Conservation (phyloP, 2,797 vertebrate genomes). For the Diglossa cyanea region DNA sequence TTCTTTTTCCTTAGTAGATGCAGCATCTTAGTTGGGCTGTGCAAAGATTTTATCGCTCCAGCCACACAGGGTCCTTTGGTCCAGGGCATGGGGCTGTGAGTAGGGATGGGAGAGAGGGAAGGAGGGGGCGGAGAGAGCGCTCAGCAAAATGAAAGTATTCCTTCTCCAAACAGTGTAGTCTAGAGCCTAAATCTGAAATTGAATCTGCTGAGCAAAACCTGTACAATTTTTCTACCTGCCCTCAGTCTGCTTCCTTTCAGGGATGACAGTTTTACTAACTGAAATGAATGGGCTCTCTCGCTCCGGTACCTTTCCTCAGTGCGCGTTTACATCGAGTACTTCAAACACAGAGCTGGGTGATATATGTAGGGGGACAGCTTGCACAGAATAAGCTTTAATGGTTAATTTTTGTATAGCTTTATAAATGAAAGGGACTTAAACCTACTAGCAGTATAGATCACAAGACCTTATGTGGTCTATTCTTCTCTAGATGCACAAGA, state of each 20-base stretch:
- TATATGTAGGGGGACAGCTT: conserved; percentile 44
- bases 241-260: conserved; percentile 73
- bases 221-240: conserved; percentile 72
- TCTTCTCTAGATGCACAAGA: conserved; percentile 56
- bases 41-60: conserved; percentile 52
- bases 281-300: conserved; percentile 77
- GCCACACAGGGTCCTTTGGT: conserved; percentile 49
- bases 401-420: conserved; percentile 55
- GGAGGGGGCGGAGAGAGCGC: conserved; percentile 5
- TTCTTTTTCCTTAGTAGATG: conserved; percentile 15
- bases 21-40: conserved; percentile 29
- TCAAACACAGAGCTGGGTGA: conserved; percentile 64
- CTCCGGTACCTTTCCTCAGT: conserved; percentile 66
- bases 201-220: conserved; percentile 76
- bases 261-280: conserved; percentile 82
- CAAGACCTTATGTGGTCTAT: conserved; percentile 40
- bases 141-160: conserved; percentile 46
- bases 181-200: conserved; percentile 71
- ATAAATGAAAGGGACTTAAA: conserved; percentile 55
- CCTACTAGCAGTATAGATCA: conserved; percentile 39
- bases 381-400: conserved; percentile 50
- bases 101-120: conserved; percentile 18
- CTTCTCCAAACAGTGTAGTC: conserved; percentile 49
- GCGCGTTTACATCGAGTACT: conserved; percentile 64
- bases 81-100: conserved; percentile 6